Base-by-base conservation (phyloP, 2,113 vertebrate genomes). In the Alouatta palliata region DNA sequence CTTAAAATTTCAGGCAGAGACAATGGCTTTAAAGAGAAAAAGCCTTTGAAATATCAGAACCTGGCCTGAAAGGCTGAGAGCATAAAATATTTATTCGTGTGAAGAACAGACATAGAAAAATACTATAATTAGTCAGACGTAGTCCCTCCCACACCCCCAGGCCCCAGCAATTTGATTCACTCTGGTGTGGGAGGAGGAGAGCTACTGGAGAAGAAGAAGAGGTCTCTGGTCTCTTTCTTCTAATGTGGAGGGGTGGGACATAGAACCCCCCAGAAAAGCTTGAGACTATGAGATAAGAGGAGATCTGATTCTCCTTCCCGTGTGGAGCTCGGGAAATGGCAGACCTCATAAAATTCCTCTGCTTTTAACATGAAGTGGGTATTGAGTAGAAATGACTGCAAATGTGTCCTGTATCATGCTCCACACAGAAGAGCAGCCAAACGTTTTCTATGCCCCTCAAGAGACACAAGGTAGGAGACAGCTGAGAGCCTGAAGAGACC, bases 1-100 rank as follows among this genome's bases (percentile, higher is more conserved):
- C 85, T 61, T 81, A 47, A 89, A 90, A 86, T 89, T 94, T 66
- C 27, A 94, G 45, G 30, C 45, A 66, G 47, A 81, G 17, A 89
- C 2, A n/a, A 30, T 86, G n/a, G 17, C 19, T 92, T 92, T 81
- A 49, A 32, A 73, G 71, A 92, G 56, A 80, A 96, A 87, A 52
- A 64, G 4, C 2, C 87, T 87, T 75, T 58, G 45, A 80, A 75
- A 43, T 80, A 80, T 64, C 49, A 86, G 92, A 87, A 87, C 19
- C 56, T 86, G 61, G 27, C 30, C 49, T 43, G 27, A 94, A 89
- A 93, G 45, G 43, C 52, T 58, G 27, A 94, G 47, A 25, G 23
- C 49, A 37, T 56, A 80, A 79, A 20, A 30, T 49, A 83, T 40
- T 56, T 95, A 73, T 58, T 56, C 95, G 11, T 32, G 35, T 58